Evolutionary conservation across 2,797 vertebrate species (phyloP), one percentile per base, ranked within the genome.

Genomic region (Tiaroga cobitis): DNA sequence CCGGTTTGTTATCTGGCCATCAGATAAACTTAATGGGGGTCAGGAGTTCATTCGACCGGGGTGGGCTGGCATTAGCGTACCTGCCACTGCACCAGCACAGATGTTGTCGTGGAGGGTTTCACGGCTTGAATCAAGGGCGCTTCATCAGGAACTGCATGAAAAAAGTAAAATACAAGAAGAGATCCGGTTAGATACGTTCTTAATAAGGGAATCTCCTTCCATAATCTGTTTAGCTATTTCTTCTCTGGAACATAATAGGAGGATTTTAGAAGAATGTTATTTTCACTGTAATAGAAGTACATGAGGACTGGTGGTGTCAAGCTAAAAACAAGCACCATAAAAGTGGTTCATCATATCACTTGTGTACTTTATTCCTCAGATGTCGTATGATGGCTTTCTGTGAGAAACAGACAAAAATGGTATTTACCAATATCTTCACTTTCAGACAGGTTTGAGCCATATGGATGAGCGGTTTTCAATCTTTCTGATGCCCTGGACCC

Each of bases 51-150:
- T 7, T 34, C 32, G 18, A 79, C 19, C 13, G 24, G 32, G 84
- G 76, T 46, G 67, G 54, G 75, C 80, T 3, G 21, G 63, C 61
- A 76, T 83, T 83, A 65, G 89, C 93, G 89, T 95, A 98, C 98
- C 98, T 98, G 96, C 98, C 98, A 99, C 89, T 98, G 97, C 91
- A 99, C 95, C 87, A 99, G 94, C 75, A 99, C 96, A 0, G 98
- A 99, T 46, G 98, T 98, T 8, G 97, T 98, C 0, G 97, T 99
- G 81, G 96, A 97, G 0, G 97, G 98, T 70, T 97, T 98, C 80
- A 97, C 96, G 0, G 94, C 91, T 32, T 97, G 92, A 59, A 96
- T 97, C 76, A 94, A 91, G 24, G 98, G 98, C 70, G 98, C 95
- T 87, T 98, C 96, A 69, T 95, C 96, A 13, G 98, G 98, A 89